A percentile compares a stretch with the other conserved stretches of the same genome.
Conservation (phyloP, 2,797 vertebrate genomes). For the Adrianichthys oophorus region DNA sequence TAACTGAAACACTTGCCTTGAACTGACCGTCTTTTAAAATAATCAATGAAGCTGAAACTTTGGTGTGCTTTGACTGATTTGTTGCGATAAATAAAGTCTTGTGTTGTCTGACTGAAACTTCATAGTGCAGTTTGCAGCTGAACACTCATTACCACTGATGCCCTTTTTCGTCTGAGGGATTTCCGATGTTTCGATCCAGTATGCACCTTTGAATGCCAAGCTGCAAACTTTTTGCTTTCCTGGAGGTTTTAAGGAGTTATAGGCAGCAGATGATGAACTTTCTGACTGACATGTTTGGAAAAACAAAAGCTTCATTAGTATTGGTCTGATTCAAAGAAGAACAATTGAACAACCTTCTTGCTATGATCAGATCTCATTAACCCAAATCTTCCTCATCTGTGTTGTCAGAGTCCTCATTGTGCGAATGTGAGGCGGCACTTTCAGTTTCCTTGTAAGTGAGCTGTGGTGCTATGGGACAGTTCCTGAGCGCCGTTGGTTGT, state of each 20-base stretch:
- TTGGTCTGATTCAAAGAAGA: not conserved
- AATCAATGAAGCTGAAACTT: not conserved
- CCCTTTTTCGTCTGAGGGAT: too few species aligned
- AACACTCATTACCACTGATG: too few species aligned
- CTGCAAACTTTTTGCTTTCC: too few species aligned
- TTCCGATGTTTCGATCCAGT: too few species aligned
- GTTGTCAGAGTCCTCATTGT: conserved; percentile 31
- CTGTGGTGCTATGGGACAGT: conserved; percentile 19
- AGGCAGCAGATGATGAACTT: not conserved
- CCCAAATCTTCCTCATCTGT: conserved; percentile 29
- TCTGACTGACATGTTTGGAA: not conserved
- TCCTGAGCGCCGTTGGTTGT: conserved; percentile 62
- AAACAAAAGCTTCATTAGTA: not conserved
- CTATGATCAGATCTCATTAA: conserved; percentile 58
- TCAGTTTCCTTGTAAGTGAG: conserved; percentile 30
- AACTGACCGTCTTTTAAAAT: not conserved
- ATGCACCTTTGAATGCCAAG: too few species aligned
- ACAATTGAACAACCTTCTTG: not conserved
- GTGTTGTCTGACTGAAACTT: not conserved
- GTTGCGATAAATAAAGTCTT: not conserved
- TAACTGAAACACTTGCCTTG: too few species aligned
- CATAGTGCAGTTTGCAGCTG: too few species aligned
- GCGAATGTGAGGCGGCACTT: conserved; percentile 36
- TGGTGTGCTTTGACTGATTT: not conserved
- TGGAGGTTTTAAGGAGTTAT: too few species aligned